Evolutionary conservation across 1,140 invertebrate genomes (phyloP).

Genomic region (Akabosia matsudoensis): DNA sequence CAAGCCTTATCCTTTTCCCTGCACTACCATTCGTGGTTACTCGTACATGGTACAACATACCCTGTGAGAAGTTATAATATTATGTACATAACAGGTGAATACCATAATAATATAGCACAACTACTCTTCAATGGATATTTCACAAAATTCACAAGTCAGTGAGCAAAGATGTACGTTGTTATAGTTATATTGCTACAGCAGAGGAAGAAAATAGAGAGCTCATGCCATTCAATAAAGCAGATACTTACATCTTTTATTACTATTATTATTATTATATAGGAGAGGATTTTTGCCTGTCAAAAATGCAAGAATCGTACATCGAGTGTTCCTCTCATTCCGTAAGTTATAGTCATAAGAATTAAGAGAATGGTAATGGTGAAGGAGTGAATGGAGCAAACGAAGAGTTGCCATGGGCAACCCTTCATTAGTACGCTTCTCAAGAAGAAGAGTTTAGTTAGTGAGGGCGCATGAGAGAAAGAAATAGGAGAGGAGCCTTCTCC

Average conservation of each 20-base stretch:
- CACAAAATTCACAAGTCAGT: background rate
- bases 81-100: conserved; percentile 1
- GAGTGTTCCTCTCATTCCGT: background rate
- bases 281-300: background rate
- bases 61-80: too few species aligned
- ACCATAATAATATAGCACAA: background rate
- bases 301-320: background rate
- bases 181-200: too few species aligned
- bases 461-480: background rate
- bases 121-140: background rate
- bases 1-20: background rate
- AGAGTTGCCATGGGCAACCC: conserved; percentile 36
- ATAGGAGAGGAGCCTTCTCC: background rate
- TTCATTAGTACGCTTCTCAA: conserved; percentile 36
- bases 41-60: too few species aligned
- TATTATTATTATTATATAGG: background rate
- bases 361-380: background rate
- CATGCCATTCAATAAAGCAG: background rate
- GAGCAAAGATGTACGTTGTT: too few species aligned
- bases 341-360: background rate
- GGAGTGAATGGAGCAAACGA: conserved; percentile 29
- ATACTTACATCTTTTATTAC: too few species aligned
- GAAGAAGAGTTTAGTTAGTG: conserved; percentile 19
- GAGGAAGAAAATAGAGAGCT: background rate
- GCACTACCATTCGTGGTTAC: too few species aligned